These are phyloP conservation scores for Strongylocentrotus purpuratus DNA, from an alignment of 35 echinoderm and acorn worm species.

Conservation along the genomic window DNA sequence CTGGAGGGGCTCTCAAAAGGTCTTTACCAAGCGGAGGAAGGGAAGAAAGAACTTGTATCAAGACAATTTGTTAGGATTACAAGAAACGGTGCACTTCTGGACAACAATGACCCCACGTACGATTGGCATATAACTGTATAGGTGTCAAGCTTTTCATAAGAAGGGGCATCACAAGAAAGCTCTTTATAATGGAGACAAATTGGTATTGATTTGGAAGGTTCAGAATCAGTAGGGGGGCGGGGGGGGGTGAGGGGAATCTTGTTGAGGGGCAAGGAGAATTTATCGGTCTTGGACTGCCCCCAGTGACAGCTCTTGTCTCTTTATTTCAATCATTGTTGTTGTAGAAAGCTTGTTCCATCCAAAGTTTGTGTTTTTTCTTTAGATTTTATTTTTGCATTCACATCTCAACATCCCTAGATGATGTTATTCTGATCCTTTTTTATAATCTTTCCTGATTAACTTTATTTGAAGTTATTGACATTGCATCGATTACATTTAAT, in stretches of 20 bases:
- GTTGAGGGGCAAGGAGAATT: no score
- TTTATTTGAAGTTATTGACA: no score
- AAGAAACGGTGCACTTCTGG: background rate
- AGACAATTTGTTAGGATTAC: background rate
- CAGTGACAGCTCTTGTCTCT: no score
- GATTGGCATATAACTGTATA: background rate
- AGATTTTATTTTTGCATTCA: no score
- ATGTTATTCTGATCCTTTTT: no score
- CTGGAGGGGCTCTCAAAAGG: background rate
- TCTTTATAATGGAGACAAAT: background rate
- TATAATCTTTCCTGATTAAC: no score
- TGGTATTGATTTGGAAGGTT: background rate
- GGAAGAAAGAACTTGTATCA: background rate
- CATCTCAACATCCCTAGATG: no score
- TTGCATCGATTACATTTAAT: no score
- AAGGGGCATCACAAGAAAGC: background rate
- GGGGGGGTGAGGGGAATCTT: background rate
- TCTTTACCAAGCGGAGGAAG: background rate
- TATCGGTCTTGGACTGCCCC: no score
- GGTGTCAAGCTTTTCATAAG: background rate
- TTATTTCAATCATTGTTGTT: background rate
- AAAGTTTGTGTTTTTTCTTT: no score
- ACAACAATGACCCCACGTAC: background rate
- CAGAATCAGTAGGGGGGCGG: background rate
- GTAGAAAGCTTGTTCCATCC: background rate